Evolutionary conservation across 2,113 vertebrate species (phyloP), one percentile per base, ranked within the genome.

Genomic region (Pyrgilauda ruficollis): DNA sequence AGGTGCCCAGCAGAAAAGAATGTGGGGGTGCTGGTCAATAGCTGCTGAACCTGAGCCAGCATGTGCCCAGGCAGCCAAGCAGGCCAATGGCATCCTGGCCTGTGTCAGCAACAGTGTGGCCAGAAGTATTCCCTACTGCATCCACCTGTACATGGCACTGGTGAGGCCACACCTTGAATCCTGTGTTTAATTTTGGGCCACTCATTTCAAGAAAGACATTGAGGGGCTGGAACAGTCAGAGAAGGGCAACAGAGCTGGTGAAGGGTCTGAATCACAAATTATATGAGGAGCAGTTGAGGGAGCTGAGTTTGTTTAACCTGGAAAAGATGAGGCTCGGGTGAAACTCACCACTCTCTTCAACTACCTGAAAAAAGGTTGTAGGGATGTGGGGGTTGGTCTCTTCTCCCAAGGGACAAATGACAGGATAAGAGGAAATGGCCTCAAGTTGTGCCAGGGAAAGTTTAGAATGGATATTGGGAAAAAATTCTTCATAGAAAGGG

Each of bases 121-220:
- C 44, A 30, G 50, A 47, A 47, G 4, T 41, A 10, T 7, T 41
- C 24, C 15, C 43, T 41, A 11, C n/a, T 13, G 15, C 0, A 0
- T 12, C 3, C 5, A 9, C 18, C 39, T 73, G 30, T 53, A 12
- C 30, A 15, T 10, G 13, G 6, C 16, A 19, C 12, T 46, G 52
- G 9, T 58, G 74, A 52, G n/a, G 14, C 53, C 9, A 22, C 12
- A 53, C 26, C 30, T 53, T 1, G 7, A 67, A 47, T 33, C 20
- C 30, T 67, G 26, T 28, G 9, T 46, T 61, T 23, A 7, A 14
- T 55, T 86, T 43, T 37, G 53, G 22, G 41, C 22, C 13, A 2
- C 30, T 62, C 26, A 8, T 61, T 80, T 28, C 53, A 37, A 33
- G 22, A 28, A 55, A 47, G 20, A 23, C n/a, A 41, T 3, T 31